Conservation (phyloP, 2,888 invertebrate species). For the Eupithecia exiguata region DNA sequence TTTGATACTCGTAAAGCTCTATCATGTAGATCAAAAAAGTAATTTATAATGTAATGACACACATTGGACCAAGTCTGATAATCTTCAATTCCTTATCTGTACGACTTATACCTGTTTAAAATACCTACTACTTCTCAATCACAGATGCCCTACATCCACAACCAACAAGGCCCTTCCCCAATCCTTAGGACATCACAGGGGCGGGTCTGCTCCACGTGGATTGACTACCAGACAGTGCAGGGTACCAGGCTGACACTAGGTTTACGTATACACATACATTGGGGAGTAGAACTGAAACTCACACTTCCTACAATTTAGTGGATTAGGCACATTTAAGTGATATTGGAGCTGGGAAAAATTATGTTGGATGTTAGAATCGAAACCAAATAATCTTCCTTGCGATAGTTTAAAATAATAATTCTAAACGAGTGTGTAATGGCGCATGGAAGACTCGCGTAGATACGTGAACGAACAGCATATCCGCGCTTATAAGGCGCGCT, state of each 20-base stretch:
- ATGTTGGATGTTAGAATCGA: neutral
- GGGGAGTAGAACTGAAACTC: neutral
- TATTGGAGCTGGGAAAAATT: neutral
- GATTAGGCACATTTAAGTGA: neutral
- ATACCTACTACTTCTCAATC: neutral
- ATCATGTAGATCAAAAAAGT: neutral
- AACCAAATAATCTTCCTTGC: neutral
- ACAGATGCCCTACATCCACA: neutral
- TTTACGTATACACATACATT: neutral
- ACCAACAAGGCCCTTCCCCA: neutral
- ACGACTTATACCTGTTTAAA: neutral
- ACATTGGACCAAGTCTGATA: neutral
- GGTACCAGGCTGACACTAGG: neutral
- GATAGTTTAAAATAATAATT: neutral
- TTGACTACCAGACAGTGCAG: neutral
- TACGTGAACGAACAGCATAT: too few species aligned
- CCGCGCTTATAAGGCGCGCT: too few species aligned
- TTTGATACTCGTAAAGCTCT: neutral
- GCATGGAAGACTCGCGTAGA: too few species aligned
- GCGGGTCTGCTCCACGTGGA: neutral
- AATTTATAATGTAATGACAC: neutral
- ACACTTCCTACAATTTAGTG: neutral
- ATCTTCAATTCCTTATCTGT: neutral
- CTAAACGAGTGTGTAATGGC: neutral
- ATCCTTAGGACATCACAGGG: neutral